Base-by-base conservation (phyloP, 2,888 invertebrate species). In the Drosophila robusta region DNA sequence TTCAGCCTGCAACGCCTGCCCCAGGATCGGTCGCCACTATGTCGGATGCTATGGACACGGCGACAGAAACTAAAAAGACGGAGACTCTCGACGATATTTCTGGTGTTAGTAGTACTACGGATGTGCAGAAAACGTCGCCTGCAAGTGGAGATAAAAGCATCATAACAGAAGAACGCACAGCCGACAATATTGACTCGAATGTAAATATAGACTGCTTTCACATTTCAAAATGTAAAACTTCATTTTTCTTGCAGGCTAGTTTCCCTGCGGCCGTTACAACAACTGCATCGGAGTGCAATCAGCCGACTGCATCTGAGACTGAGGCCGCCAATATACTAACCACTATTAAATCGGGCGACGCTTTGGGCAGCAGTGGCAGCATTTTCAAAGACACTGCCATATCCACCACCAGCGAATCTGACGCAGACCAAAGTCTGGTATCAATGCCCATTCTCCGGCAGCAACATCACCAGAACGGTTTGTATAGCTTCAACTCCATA, bases 271-370 rank as follows among this genome's bases (percentile, higher is more conserved):
- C 41, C 3, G 56, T 74, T 4, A 66, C 57, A 18, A 58, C 70
- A 45, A 47, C 65, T 9, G 54, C 45, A 2, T 18, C 41, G 8
- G 69, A 69, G 3, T 46, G 36, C 5, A 72, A 62, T 49, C 73
- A 75, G 24, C 89, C 90, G 26, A 90, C 67, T 8, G 67, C 80
- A 47, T 90, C 90, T 0, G 91, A 92, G 63, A 90, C 91, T 4
- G 92, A 91, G 71, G 92, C 90, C 9, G 92, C 92, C 3, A 91
- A 89, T 50, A 91, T 91, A 62, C 70, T 92, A 29, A 91, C 92
- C 4, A 90, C 89, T 9, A 92, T 92, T 9, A 92, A 91, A 73
- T 88, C 90, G 24, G 90, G 89, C 1, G 91, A 91, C 46, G 56
- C 51, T 6, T 32, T 74, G 14, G 44, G 39, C 11, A 62, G 22